phyloP scores from a whole-genome alignment of 2,888 invertebrate species.

The Trichogramma dendrolimi region DNA sequence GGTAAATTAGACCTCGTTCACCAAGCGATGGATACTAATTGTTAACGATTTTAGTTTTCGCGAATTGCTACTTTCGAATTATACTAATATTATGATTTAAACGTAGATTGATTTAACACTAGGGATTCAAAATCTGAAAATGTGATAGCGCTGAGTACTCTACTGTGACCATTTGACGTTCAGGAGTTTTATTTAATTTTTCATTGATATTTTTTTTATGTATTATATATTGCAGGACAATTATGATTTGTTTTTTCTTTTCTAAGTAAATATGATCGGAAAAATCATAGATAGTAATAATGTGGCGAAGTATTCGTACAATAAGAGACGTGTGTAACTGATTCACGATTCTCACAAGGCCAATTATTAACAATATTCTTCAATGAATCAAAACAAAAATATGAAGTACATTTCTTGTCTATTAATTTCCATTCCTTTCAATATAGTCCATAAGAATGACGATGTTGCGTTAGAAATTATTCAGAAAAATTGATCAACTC shows the following conservation, averaged over 20 bases:
- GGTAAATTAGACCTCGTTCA: no score
- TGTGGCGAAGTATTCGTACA: slow-evolving; percentile 17
- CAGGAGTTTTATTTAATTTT: slow-evolving; percentile 16
- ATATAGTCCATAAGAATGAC: no score
- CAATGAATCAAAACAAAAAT: slow-evolving; percentile 28
- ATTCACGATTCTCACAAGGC: slow-evolving; percentile 29
- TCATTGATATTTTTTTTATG: slow-evolving; percentile 23
- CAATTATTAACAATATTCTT: slow-evolving; percentile 31
- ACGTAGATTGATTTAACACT: slow-evolving; percentile 22
- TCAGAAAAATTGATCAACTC: no score
- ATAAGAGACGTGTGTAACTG: slow-evolving; percentile 9
- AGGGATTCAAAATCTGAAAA: slow-evolving; percentile 28
- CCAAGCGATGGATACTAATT: slow-evolving; percentile 1
- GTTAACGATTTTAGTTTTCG: slow-evolving; percentile 20
- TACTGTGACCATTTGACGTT: slow-evolving; percentile 29
- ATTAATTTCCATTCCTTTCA: no score
- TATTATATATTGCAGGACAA: slow-evolving; percentile 29
- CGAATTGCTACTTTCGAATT: slow-evolving; percentile 12
- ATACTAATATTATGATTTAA: background rate
- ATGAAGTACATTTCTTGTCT: background rate
- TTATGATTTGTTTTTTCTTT: slow-evolving; percentile 29
- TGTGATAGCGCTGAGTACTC: slow-evolving; percentile 31
- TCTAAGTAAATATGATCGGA: slow-evolving; percentile 15
- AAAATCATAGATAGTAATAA: slow-evolving; percentile 4
- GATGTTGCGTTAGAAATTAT: no score